A percentile compares a stretch with the other conserved stretches of the same genome.
Evolutionary conservation across 2,888 invertebrate species (phyloP).

Genomic region (Dysmachus trigonus): DNA sequence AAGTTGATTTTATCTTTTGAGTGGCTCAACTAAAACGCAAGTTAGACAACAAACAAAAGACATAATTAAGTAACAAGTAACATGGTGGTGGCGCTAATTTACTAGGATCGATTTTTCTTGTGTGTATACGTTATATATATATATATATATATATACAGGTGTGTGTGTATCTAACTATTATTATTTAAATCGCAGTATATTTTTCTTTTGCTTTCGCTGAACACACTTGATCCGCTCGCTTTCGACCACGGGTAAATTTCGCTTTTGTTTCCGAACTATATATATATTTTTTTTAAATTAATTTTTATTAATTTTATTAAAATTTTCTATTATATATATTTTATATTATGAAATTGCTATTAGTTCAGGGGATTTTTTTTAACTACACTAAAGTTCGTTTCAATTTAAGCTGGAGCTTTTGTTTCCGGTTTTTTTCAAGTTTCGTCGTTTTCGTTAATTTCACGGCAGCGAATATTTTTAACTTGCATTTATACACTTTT

Average conservation of each 20-base stretch:
- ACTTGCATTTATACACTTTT: constrained; percentile 34
- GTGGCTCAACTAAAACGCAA: constrained; percentile 14
- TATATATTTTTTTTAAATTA: too few species aligned
- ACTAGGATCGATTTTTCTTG: constrained; percentile 39
- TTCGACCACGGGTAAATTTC: neutral
- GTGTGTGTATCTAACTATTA: constrained; percentile 39
- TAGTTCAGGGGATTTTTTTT: neutral
- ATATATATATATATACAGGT: constrained; percentile 43
- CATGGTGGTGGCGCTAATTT: constrained; percentile 37
- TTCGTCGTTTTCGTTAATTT: constrained; percentile 26
- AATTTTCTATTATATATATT: neutral
- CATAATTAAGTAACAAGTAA: constrained; percentile 42
- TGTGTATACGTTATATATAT: constrained; percentile 23
- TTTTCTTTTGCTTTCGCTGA: constrained; percentile 17
- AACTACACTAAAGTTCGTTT: neutral
- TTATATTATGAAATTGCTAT: neutral
- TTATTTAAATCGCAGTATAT: constrained; percentile 7
- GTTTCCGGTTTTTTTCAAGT: neutral
- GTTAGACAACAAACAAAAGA: constrained; percentile 32
- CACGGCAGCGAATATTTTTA: neutral
- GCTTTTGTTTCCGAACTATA: constrained; percentile 3
- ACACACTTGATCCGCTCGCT: constrained; percentile 42
- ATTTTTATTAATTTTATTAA: neutral
- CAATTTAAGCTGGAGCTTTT: neutral
- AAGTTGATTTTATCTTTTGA: neutral